These are phyloP conservation scores for Ceyx margarethae DNA, from an alignment of 2,113 vertebrate genomes.

Conservation along the genomic window DNA sequence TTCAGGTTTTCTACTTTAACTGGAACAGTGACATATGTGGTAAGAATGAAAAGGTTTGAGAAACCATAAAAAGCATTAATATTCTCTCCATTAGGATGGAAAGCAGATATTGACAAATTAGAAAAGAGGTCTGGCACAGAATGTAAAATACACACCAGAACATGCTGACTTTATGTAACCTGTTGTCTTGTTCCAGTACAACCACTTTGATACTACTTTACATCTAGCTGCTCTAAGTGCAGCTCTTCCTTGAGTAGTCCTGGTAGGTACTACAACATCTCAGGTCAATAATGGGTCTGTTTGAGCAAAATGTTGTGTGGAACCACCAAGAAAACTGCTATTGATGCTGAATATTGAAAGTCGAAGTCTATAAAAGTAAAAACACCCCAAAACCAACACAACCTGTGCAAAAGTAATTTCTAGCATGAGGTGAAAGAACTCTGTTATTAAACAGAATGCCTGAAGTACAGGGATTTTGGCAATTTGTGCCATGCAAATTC, in stretches of 20 bases:
- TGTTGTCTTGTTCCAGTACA: background rate
- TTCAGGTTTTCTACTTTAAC: background rate
- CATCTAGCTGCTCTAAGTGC: background rate
- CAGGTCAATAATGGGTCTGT: background rate
- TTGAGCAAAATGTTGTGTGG: background rate
- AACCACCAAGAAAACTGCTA: background rate
- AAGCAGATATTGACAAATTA: background rate
- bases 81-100: background rate
- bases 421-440: background rate
- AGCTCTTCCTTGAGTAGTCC: background rate
- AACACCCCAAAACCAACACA: background rate
- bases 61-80: background rate
- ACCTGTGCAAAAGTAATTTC: background rate
- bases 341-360: background rate
- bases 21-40: background rate
- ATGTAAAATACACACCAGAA: background rate
- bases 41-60: background rate
- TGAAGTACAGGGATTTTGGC: background rate
- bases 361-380: background rate
- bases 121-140: background rate
- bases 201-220: background rate
- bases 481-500: background rate
- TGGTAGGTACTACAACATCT: background rate
- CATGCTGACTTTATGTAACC: accelerated
- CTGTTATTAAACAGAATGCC: background rate